phyloP scores from a whole-genome alignment of 1,140 invertebrate species.

The Hypothenemus hampei region DNA sequence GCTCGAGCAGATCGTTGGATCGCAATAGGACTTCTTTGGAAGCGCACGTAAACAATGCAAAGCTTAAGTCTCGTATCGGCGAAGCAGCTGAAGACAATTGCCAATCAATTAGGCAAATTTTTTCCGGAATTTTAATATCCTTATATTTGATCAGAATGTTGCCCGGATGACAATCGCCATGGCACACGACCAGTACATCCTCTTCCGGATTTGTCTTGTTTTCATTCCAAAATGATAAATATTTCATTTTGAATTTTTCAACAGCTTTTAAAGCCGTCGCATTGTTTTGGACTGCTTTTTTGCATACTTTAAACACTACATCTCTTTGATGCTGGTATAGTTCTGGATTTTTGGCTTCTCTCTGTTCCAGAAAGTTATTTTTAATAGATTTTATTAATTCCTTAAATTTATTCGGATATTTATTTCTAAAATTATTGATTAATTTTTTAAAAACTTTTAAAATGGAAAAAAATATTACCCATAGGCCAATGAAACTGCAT shows the following conservation, averaged over 20 bases:
- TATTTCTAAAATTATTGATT: not conserved
- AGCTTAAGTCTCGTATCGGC: conserved; percentile 3
- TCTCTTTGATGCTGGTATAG: not conserved
- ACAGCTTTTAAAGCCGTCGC: no score
- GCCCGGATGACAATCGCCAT: not conserved
- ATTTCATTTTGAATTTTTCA: not conserved
- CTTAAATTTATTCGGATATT: not conserved
- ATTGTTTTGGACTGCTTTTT: no score
- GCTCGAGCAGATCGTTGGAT: not conserved
- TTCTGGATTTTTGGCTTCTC: not conserved
- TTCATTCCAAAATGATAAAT: not conserved
- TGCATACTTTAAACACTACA: not conserved
- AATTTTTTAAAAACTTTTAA: not conserved
- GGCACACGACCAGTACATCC: not conserved
- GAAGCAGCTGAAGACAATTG: not conserved
- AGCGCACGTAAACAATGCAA: not conserved
- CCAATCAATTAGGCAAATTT: conserved; percentile 8
- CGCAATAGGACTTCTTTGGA: not conserved
- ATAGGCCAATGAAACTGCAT: not conserved
- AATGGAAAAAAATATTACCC: not conserved
- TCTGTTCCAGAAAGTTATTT: not conserved
- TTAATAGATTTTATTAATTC: not conserved
- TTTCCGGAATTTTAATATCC: not conserved
- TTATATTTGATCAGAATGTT: not conserved
- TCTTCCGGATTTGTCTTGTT: not conserved